Conservation (phyloP, 2,888 invertebrate species). For the Nemapogon koenigi region DNA sequence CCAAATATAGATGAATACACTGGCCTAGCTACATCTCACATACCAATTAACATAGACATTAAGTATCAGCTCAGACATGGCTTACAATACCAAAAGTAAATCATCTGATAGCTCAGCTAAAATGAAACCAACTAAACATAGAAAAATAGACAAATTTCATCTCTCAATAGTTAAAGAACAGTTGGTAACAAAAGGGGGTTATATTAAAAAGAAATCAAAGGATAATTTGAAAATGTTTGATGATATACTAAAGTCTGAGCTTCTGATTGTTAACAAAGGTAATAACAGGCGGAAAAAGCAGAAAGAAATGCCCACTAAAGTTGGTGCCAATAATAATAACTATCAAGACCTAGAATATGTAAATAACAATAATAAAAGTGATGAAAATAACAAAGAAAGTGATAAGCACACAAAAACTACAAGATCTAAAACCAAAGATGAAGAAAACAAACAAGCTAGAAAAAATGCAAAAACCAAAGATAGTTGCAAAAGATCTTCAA, state of each 20-base stretch:
- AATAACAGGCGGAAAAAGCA: conserved; percentile 1
- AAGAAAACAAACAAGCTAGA: conserved; percentile 25
- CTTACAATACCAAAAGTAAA: too few species aligned
- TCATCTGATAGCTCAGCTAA: too few species aligned
- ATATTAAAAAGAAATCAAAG: conserved; percentile 26
- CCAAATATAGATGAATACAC: too few species aligned
- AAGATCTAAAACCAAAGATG: conserved; percentile 7
- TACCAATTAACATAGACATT: too few species aligned
- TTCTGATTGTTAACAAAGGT: conserved; percentile 29
- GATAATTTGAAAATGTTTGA: conserved; percentile 32
- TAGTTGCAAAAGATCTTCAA: conserved; percentile 12
- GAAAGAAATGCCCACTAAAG: conserved; percentile 11
- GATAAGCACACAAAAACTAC: neutral
- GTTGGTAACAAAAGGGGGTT: conserved; percentile 26
- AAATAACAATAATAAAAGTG: neutral
- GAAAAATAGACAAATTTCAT: conserved; percentile 10
- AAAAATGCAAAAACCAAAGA: conserved; percentile 16
- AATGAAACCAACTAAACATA: too few species aligned
- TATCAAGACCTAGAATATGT: neutral
- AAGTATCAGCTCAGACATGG: too few species aligned
- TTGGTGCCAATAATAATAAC: conserved; percentile 9
- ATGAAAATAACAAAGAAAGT: neutral
- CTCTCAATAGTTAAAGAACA: conserved; percentile 13
- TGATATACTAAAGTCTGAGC: conserved; percentile 41
- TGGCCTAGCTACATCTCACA: too few species aligned